Evolutionary conservation across 2,113 vertebrate species (phyloP).

Genomic region (Proteles cristata): DNA sequence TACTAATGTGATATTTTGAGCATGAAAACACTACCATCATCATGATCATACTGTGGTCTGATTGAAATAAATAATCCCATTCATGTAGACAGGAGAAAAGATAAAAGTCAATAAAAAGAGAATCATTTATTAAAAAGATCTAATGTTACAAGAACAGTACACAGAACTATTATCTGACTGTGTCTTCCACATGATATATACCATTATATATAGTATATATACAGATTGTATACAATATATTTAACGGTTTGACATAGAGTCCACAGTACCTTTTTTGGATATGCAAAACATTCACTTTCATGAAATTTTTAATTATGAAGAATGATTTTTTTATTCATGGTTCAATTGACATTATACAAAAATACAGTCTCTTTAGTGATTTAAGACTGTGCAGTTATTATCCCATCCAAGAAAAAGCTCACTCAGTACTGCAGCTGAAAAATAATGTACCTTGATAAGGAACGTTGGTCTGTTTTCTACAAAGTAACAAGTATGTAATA

Average conservation of each 20-base stretch:
- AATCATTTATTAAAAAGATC: conserved; percentile 92
- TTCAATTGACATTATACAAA: conserved; percentile 83
- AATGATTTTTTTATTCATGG: conserved; percentile 62
- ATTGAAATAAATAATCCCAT: conserved; percentile 14
- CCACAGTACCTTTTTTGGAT: conserved; percentile 81
- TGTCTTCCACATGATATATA: conserved; percentile 87
- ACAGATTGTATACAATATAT: conserved; percentile 88
- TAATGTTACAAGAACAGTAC: conserved; percentile 91
- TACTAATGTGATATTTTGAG: not conserved
- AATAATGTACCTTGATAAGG: conserved; percentile 69
- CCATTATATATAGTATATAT: conserved; percentile 89
- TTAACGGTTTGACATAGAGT: conserved; percentile 83
- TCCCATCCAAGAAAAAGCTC: conserved; percentile 71
- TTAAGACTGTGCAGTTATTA: conserved; percentile 84
- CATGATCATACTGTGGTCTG: not conserved
- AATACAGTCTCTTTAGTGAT: conserved; percentile 86
- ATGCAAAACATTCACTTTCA: conserved; percentile 78
- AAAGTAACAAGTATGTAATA: conserved; percentile 84
- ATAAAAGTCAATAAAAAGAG: conserved; percentile 92
- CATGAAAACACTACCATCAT: not conserved
- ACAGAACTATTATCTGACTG: conserved; percentile 89
- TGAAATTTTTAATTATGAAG: conserved; percentile 67
- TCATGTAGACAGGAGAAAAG: conserved; percentile 84
- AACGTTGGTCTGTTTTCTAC: conserved; percentile 71
- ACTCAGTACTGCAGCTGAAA: conserved; percentile 71